Base-by-base conservation (phyloP, 2,888 invertebrate genomes). In the Trachelus tabidus region DNA sequence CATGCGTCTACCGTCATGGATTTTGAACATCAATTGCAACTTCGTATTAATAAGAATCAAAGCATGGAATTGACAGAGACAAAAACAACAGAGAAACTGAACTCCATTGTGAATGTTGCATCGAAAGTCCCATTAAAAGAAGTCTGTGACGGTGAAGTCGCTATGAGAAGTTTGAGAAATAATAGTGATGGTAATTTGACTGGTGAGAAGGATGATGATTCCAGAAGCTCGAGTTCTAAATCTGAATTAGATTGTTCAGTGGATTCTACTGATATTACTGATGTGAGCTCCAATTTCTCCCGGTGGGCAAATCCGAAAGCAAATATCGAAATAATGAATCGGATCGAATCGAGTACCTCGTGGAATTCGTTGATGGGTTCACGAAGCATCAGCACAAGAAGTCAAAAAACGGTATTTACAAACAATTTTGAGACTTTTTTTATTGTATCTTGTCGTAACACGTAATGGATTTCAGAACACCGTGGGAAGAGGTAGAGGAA, bases 101-200 rank as follows among this genome's bases (percentile, higher is more conserved):
- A 71, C 15, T 31, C 15, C 31, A 71, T 31, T 86, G 75, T 83
- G 86, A 78, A 80, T 77, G 77, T 82, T 89, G 77, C 87, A 90
- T 76, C 71, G 1, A 31, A 71, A 80, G 87, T 75, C 91, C 90
- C 91, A 77, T 76, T 33, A 90, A 90, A 33, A 81, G 83, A 85
- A 83, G 71, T 84, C 82, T 75, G 82, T 83, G 83, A 56, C 9
- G 23, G 56, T 56, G 9, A 23, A 56, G 56, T 23, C 23, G 23
- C 23, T 23, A 23, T 56, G 56, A 23, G 56, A 56, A 56, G 56
- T 56, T 81, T 81, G 0, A 78, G 68, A 30, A 76, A 75, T 11
- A 82, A 79, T 56, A 79, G 77, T 68, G 77, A 56, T 79, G 77
- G 76, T 71, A 74, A 75, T 75, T 75, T 77, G 40, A 71, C 23